Evolutionary conservation across 2,797 vertebrate genomes (phyloP).

Genomic region (Spinus olivaceus): DNA sequence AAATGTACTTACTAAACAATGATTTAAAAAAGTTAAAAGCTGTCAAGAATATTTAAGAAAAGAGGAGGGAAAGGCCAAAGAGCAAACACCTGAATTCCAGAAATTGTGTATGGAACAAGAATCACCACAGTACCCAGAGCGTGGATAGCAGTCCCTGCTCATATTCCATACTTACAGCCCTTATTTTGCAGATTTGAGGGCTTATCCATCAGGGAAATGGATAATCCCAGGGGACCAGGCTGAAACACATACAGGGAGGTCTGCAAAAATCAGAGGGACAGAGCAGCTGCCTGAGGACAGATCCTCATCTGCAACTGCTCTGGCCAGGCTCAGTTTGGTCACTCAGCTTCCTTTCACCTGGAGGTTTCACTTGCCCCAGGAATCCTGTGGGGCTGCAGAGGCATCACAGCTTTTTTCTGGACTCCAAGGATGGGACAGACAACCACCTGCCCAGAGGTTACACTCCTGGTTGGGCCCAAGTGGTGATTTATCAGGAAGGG

Average conservation of each 20-base stretch:
- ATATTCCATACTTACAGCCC: background rate
- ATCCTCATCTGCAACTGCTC: background rate
- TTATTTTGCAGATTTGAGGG: background rate
- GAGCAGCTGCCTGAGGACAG: background rate
- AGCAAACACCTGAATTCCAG: slow-evolving; percentile 28
- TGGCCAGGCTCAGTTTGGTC: background rate
- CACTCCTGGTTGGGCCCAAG: background rate
- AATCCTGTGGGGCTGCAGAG: background rate
- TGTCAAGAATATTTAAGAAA: slow-evolving; percentile 14
- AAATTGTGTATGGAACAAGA: background rate
- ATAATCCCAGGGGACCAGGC: background rate
- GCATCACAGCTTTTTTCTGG: background rate
- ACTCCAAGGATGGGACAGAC: background rate
- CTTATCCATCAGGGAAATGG: background rate
- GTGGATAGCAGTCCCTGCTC: background rate
- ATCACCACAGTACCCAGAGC: background rate
- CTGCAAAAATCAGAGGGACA: background rate
- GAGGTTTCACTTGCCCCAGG: background rate
- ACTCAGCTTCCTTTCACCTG: background rate
- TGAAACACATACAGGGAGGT: background rate
- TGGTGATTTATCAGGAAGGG: background rate
- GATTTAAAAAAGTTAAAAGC: slow-evolving; percentile 39
- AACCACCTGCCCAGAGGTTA: background rate
- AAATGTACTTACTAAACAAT: slow-evolving; percentile 23
- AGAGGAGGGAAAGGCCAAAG: background rate